Evolutionary conservation across 1,140 invertebrate species (phyloP), one percentile per base, ranked within the genome.

Genomic region (Ruditapes philippinarum): DNA sequence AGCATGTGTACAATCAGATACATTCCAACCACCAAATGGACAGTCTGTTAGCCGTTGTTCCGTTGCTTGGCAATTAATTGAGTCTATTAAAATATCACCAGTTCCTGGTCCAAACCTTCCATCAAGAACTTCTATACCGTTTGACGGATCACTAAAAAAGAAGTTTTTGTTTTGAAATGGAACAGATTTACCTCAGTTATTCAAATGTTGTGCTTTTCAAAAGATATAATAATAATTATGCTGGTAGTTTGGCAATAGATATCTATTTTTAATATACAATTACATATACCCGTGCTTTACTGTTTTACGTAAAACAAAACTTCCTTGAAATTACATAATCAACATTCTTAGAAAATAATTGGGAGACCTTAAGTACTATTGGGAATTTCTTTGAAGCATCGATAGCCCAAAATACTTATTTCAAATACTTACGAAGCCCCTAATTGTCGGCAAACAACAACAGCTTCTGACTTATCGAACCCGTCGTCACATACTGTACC

Each of bases 401-500:
- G n/a, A n/a, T n/a, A n/a, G n/a, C n/a, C n/a, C n/a, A n/a, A n/a
- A n/a, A n/a, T n/a, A n/a, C n/a, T n/a, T n/a, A n/a, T n/a, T n/a
- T n/a, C n/a, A n/a, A n/a, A n/a, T 70, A 62, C 60, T 68, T 40
- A 68, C 40, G 81, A n/a, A 14, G 14, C 17, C 42, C 86, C 89
- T 1, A 92, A 73, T 62, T 89, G 79, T 54, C 76, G 60, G 79
- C 92, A 92, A 40, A 91, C 87, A 33, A 92, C 92, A 28, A 89
- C 83, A 28, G 91, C 92, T 40, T 87, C 81, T 22, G 25, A 60
- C 0, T 17, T 33, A 40, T 85, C 82, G 45, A 88, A 90, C 25
- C 76, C 84, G 60, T 91, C 85, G 51, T 91, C 87, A 82, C 92
- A 92, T 11, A 92, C 80, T 0, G 80, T 84, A 22, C 92, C 92